Evolutionary conservation across 2,797 vertebrate genomes (phyloP).

Genomic region (Schizothorax lantsangensis): DNA sequence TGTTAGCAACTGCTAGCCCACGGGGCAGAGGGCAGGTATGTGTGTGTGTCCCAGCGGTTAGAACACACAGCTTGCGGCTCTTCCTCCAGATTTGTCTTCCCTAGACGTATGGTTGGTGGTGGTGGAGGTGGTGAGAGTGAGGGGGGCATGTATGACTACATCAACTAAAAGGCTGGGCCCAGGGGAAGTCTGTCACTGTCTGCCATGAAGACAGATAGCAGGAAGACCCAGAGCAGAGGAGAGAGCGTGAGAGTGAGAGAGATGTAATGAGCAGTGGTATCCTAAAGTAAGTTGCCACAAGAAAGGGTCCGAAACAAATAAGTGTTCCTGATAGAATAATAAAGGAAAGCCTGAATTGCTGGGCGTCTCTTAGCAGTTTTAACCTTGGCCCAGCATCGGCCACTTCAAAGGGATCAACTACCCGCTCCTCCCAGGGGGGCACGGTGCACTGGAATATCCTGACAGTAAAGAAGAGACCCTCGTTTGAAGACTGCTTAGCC

Average conservation of each 20-base stretch:
- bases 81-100: constrained; percentile 50
- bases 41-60: constrained; percentile 43
- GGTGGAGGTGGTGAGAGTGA: neutral
- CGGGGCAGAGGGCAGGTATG: constrained; percentile 63
- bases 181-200: constrained; percentile 38
- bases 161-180: constrained; percentile 19
- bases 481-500: constrained; percentile 63
- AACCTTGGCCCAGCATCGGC: constrained; percentile 56
- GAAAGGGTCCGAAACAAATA: constrained; percentile 36
- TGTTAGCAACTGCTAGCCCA: constrained; percentile 58
- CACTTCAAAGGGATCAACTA: constrained; percentile 59
- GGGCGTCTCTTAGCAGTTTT: constrained; percentile 54
- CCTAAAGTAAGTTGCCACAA: constrained; percentile 15
- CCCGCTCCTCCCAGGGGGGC: constrained; percentile 50
- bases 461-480: constrained; percentile 61
- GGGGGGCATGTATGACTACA: constrained; percentile 35
- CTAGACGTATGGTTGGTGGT: constrained; percentile 17
- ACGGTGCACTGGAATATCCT: constrained; percentile 58
- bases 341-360: constrained; percentile 30
- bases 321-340: constrained; percentile 33
- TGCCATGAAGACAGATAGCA: constrained; percentile 47
- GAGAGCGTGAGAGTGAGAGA: constrained; percentile 43
- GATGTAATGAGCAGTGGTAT: constrained; percentile 11
- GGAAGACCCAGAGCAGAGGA: constrained; percentile 31
- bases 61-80: constrained; percentile 43